Evolutionary conservation across 2,888 invertebrate species (phyloP), one percentile per base, ranked within the genome.

Genomic region (Dione juno): DNA sequence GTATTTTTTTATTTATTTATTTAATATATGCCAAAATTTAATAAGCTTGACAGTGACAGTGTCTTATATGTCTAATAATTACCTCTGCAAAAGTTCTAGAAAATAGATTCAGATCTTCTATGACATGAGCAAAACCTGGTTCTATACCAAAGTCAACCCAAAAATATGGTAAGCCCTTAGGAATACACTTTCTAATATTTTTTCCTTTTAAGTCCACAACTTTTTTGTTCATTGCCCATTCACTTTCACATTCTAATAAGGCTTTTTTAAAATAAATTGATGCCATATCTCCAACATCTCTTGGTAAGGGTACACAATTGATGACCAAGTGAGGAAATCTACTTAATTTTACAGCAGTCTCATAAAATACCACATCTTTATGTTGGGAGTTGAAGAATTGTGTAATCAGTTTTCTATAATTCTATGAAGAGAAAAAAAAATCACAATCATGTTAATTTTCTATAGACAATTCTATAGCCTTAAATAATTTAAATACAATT

Each of bases 191-290:
- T 53, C 98, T 94, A 28, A 99, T 94, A 84, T 96, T 95, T 82
- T 96, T 96, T 0, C 94, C 93, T 79, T 90, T 93, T 52, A 93
- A 79, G 53, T 93, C 93, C 8, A 93, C 86, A 63, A 93, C 91
- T 93, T 99, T 99, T 84, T 98, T 98, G 85, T 99, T 99, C 81
- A 96, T 96, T 6, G 97, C 95, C 99, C 99, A 99, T 88, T 99
- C 99, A 19, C 95, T 95, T 89, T 99, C 99, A 76, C 97, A 98
- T 86, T 99, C 99, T 80, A 97, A 94, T 70, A 99, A 95, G 0
- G 99, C 99, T 94, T 99, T 99, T 94, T 99, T 99, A 87, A 99
- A 99, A 88, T 98, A 99, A 81, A 99, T 98, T 0, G 99, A 97
- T 5, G 98, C 97, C 90, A 96, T 92, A 80, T 98, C 98, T 1